Conservation (phyloP, 2,113 vertebrate genomes). For the Aythya baeri region DNA sequence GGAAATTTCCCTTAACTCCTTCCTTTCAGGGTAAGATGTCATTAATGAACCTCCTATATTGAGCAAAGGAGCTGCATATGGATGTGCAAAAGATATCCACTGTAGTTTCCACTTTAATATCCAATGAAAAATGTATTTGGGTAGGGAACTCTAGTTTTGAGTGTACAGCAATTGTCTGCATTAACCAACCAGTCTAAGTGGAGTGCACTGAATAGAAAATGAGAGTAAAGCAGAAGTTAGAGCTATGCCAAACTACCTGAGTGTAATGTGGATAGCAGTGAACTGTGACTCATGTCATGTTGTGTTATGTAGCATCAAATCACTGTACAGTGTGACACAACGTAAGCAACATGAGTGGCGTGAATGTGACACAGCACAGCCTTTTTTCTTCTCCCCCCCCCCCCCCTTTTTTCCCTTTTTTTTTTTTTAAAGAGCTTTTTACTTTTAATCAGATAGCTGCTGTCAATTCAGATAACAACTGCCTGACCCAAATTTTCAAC, state of each 20-base stretch:
- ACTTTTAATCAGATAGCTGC: conserved; percentile 73
- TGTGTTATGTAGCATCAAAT: conserved; percentile 68
- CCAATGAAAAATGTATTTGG: conserved; percentile 64
- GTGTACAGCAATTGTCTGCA: conserved; percentile 36
- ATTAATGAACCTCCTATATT: conserved; percentile 21
- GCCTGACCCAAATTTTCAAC: conserved; percentile 71
- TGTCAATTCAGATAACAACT: conserved; percentile 73
- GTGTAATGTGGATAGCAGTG: conserved; percentile 63
- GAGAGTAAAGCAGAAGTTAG: conserved; percentile 53
- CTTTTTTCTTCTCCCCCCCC: conserved; percentile 14
- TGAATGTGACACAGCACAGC: conserved; percentile 76
- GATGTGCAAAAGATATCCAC: conserved; percentile 25
- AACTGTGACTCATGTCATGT: conserved; percentile 61
- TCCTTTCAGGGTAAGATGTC: background rate
- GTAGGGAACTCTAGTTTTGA: conserved; percentile 57
- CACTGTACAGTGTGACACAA: conserved; percentile 60
- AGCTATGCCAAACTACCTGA: conserved; percentile 46
- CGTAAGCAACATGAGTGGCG: conserved; percentile 54
- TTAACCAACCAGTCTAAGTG: conserved; percentile 55
- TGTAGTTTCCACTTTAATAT: conserved; percentile 52
- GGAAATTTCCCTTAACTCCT: conserved; percentile 56
- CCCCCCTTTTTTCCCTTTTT: background rate
- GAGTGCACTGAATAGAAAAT: conserved; percentile 65
- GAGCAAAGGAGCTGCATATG: conserved; percentile 35
- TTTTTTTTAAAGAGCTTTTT: conserved; percentile 66